Evolutionary conservation across 1,140 invertebrate genomes (phyloP).

Genomic region (Drosophila sproati): DNA sequence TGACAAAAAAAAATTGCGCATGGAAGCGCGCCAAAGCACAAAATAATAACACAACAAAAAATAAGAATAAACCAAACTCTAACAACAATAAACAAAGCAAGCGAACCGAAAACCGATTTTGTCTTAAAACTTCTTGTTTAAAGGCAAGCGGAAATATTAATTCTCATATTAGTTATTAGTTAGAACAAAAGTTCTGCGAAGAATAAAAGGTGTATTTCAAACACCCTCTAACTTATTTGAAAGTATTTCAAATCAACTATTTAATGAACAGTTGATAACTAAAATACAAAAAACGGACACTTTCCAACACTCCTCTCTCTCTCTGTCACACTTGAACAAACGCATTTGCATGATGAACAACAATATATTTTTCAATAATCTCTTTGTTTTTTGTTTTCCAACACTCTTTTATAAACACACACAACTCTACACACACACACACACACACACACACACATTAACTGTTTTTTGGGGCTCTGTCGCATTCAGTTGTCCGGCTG

Average conservation of each 20-base stretch:
- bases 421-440: constrained; percentile 12
- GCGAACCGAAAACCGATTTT: constrained; percentile 40
- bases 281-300: background rate
- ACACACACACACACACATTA: constrained; percentile 18
- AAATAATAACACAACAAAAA: constrained; percentile 51
- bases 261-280: too few species aligned
- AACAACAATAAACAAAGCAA: constrained; percentile 9
- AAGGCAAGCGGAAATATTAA: background rate
- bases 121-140: constrained; percentile 67
- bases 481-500: constrained; percentile 88
- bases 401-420: constrained; percentile 31
- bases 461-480: constrained; percentile 4
- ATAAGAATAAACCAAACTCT: background rate
- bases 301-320: constrained; percentile 1
- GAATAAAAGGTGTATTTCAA: too few species aligned
- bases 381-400: constrained; percentile 59
- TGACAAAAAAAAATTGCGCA: constrained; percentile 7
- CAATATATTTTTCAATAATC: constrained; percentile 69
- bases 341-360: constrained; percentile 57
- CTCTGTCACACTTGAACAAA: background rate
- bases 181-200: background rate
- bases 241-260: too few species aligned
- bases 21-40: constrained; percentile 53
- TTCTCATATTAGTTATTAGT: background rate
- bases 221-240: too few species aligned